Evolutionary conservation across 2,113 vertebrate species (phyloP).

Genomic region (Meleagris gallopavo): DNA sequence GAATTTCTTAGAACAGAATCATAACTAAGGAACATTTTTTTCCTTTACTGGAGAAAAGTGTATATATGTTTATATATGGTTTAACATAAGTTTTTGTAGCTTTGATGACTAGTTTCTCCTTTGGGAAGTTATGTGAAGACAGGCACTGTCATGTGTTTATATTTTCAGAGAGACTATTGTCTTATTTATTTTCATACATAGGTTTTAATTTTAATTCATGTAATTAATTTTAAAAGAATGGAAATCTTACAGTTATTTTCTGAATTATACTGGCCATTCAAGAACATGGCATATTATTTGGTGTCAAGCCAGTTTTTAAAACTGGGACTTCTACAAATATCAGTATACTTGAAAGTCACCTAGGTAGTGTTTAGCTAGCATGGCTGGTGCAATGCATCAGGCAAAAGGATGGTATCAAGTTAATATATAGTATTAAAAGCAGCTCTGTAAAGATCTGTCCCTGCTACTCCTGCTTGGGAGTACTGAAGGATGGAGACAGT

Average conservation of each 20-base stretch:
- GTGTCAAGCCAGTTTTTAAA: background rate
- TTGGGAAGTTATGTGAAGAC: background rate
- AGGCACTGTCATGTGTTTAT: background rate
- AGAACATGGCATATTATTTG: background rate
- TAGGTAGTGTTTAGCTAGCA: background rate
- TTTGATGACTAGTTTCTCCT: background rate
- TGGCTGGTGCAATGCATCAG: background rate
- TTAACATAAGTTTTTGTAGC: background rate
- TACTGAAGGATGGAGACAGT: background rate
- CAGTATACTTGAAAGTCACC: background rate
- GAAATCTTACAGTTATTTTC: background rate
- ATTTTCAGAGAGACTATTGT: background rate
- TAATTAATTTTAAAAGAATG: background rate
- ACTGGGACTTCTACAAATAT: background rate
- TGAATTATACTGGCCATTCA: background rate
- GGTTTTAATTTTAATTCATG: background rate
- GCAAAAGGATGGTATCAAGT: background rate
- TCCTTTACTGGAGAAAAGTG: background rate
- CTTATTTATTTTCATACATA: background rate
- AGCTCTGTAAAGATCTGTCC: background rate
- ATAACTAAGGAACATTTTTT: background rate
- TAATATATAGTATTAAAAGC: background rate
- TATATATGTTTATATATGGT: rapidly evolving
- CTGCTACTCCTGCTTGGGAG: background rate
- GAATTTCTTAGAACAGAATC: background rate